These are phyloP conservation scores for Lasioglossum leucozonium DNA, from an alignment of 2,888 invertebrate genomes.

Conservation along the genomic window DNA sequence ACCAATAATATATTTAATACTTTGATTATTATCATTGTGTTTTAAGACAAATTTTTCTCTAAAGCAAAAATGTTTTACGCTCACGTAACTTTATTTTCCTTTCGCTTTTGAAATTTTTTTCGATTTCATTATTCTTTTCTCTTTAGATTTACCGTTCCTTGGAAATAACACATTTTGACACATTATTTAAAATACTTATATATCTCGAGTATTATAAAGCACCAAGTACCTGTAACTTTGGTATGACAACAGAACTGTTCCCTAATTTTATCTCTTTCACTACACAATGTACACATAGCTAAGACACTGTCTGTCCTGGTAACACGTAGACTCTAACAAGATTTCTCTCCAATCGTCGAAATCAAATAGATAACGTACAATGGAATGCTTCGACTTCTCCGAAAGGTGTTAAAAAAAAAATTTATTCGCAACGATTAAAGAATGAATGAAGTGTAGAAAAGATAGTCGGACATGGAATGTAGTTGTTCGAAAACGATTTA, in stretches of 20 bases:
- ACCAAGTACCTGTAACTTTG: conserved; percentile 66
- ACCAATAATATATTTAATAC: conserved; percentile 66
- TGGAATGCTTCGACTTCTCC: conserved; percentile 63
- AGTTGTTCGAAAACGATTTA: conserved; percentile 16
- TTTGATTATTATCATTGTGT: conserved; percentile 71
- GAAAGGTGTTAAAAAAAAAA: not conserved
- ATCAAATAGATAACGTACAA: conserved; percentile 38
- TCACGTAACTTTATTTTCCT: conserved; percentile 31
- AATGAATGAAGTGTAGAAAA: conserved; percentile 46
- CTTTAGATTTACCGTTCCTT: conserved; percentile 26
- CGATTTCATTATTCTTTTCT: not conserved
- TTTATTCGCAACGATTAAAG: conserved; percentile 8
- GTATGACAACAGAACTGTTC: conserved; percentile 62
- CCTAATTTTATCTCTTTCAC: conserved; percentile 35
- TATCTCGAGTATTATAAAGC: conserved; percentile 62
- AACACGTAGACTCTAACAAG: conserved; percentile 26
- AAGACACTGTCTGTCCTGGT: conserved; percentile 11
- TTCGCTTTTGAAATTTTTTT: conserved; percentile 45
- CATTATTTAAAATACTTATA: conserved; percentile 61
- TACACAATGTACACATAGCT: conserved; percentile 29
- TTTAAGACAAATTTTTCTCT: conserved; percentile 52
- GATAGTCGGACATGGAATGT: conserved; percentile 62
- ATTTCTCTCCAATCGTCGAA: conserved; percentile 31
- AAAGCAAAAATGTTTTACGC: conserved; percentile 50
- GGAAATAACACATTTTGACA: conserved; percentile 42